Evolutionary conservation across 2,888 invertebrate species (phyloP), one percentile per base, ranked within the genome.

Genomic region (Troides helena): DNA sequence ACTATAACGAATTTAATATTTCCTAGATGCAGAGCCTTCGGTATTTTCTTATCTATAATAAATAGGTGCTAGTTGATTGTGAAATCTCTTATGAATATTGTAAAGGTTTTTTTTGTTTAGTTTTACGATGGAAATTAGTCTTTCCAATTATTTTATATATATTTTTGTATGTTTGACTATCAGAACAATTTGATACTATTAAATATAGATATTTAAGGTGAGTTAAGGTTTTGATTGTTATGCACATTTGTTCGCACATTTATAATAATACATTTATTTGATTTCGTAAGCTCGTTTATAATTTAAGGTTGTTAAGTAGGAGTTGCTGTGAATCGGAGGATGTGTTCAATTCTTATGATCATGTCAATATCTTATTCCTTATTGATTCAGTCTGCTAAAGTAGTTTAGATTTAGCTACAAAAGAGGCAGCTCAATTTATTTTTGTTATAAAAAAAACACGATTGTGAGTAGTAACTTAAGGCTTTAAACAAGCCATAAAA

Each of bases 31-130:
- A 62, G 46, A 69, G 39, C 63, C 30, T 67, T 62, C 67, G 70
- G 62, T 25, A 71, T 60, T 67, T 65, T 67, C 72, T 73, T 64
- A 72, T 68, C 71, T 70, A 72, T 75, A 72, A 76, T 75, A 74
- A 72, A 78, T 87, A 89, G 89, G 89, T 90, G 89, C 89, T 89
- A 88, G 82, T 78, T 85, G 75, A 79, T 79, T 82, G 77, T 80
- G 80, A 82, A 86, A 82, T 76, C 77, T 87, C 82, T 83, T 86
- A 82, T 82, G 82, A 81, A 77, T 78, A 80, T 76, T 78, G 65
- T 75, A 75, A 75, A 73, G 53, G 74, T 39, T 39, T 39, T 39
- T 39, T 39, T 30, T 30, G 70, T 73, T 69, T 71, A 70, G 70
- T 72, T 69, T 69, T 70, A 71, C 56, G 65, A 39, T 59, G 17